Evolutionary conservation across 2,888 invertebrate species (phyloP).

Genomic region (Synergus umbraculus): DNA sequence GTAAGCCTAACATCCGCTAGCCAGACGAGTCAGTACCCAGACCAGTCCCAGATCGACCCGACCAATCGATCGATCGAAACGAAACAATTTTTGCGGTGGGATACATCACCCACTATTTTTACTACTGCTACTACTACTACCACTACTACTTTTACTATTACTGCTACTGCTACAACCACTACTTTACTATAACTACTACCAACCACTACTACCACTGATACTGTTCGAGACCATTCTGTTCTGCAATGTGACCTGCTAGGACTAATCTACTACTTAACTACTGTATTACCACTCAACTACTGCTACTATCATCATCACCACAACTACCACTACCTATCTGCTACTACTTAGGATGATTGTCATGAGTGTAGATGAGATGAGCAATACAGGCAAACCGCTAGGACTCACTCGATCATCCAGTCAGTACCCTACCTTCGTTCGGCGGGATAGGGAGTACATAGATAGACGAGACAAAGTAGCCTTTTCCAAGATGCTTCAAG

Average conservation of each 20-base stretch:
- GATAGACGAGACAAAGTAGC: slow-evolving; percentile 61
- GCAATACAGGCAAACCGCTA: slow-evolving; percentile 75
- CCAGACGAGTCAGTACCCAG: slow-evolving; percentile 60
- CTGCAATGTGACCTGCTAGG: slow-evolving; percentile 74
- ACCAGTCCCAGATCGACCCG: slow-evolving; percentile 62
- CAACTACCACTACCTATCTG: slow-evolving; percentile 68
- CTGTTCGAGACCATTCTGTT: slow-evolving; percentile 56
- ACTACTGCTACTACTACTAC: slow-evolving; percentile 55
- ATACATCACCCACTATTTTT: slow-evolving; percentile 58
- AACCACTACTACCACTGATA: slow-evolving; percentile 42
- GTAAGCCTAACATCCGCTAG: slow-evolving; percentile 77
- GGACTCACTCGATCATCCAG: slow-evolving; percentile 76
- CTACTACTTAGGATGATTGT: slow-evolving; percentile 76
- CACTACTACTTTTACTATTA: slow-evolving; percentile 62
- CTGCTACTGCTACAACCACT: slow-evolving; percentile 67
- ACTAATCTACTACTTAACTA: slow-evolving; percentile 68
- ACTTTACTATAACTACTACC: slow-evolving; percentile 61
- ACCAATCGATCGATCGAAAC: slow-evolving; percentile 59
- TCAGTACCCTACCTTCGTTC: slow-evolving; percentile 76
- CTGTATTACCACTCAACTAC: slow-evolving; percentile 63
- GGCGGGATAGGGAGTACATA: slow-evolving; percentile 77
- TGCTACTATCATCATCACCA: slow-evolving; percentile 66
- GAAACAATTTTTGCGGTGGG: slow-evolving; percentile 64
- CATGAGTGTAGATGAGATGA: slow-evolving; percentile 73
- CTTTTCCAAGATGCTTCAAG: slow-evolving; percentile 41